A percentile compares a stretch with the other conserved stretches of the same genome.
phyloP scores from a whole-genome alignment of 2,888 invertebrate genomes.

The Lycia hirtaria region DNA sequence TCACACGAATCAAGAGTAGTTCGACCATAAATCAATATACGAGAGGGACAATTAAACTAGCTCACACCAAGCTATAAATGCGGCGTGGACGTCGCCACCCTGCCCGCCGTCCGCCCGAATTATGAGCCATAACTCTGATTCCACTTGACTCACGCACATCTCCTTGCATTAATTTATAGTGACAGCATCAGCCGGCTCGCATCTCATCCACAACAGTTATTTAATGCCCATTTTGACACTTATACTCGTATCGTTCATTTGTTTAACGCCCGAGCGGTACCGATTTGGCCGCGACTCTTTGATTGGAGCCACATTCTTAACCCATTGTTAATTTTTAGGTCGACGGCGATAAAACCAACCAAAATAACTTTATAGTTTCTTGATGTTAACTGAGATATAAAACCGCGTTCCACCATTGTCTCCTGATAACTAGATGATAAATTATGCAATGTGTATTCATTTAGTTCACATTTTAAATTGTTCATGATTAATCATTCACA shows the following conservation, averaged over 20 bases:
- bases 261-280: conserved; percentile 72
- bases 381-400: conserved; percentile 39
- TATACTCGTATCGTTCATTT: conserved; percentile 64
- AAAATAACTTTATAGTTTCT: conserved; percentile 58
- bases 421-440: conserved; percentile 30
- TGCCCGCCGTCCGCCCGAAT: conserved; percentile 58
- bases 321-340: conserved; percentile 59
- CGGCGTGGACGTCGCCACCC: conserved; percentile 66
- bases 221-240: conserved; percentile 82
- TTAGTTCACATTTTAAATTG: conserved; percentile 34
- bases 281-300: conserved; percentile 67
- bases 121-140: conserved; percentile 82
- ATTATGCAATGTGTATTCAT: conserved; percentile 28
- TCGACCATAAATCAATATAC: conserved; percentile 51
- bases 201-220: conserved; percentile 74
- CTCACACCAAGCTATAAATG: conserved; percentile 56
- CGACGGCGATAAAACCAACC: conserved; percentile 54
- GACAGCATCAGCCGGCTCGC: conserved; percentile 73
- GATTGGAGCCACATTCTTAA: conserved; percentile 61
- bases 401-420: conserved; percentile 39
- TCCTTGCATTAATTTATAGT: conserved; percentile 81
- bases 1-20: conserved; percentile 33
- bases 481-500: conserved; percentile 55
- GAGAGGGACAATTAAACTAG: conserved; percentile 53
- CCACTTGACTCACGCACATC: conserved; percentile 71